Base-by-base conservation (phyloP, 2,113 vertebrate species). In the Siniperca chuatsi region DNA sequence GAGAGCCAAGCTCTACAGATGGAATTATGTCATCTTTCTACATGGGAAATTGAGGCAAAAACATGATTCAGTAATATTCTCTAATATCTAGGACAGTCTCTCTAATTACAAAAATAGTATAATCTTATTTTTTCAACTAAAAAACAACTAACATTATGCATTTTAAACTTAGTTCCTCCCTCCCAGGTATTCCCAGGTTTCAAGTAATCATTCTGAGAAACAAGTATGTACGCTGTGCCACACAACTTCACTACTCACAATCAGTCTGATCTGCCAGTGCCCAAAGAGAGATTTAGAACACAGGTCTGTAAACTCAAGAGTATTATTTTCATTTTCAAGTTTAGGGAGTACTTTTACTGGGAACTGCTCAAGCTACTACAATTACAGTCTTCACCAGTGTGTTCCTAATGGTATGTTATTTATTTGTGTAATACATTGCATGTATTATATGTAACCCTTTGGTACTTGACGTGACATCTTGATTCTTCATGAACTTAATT, bases 1-100 rank as follows among this genome's bases (percentile, higher is more conserved):
- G 72, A 72, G 79, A 83, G 90, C 89, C 86, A 92, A 76, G 55
- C 78, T 72, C 58, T 57, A 21, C 87, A 85, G 86, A 92, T 89
- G 86, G 90, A 89, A 76, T 67, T 61, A 60, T 82, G 58, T 90
- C 89, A 72, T 78, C 54, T 82, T 72, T 78, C 35, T 58, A 54
- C 70, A 68, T 37, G 35, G 52, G 10, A 44, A 15, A 52, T 4
- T 66, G 6, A 64, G 60, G 57, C 67, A 77, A 35, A 35, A 58
- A 76, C 52, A 54, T 42, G 61, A 79, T 58, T 42, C 64, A 78
- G 68, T 61, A 37, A 46, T 29, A 25, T 16, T 62, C 25, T 54
- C 11, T 7, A 61, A 29, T 54, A 23, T 16, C 13, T 23, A 20
- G 3, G 6, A 54, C 23, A 75, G 25, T 25, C 16, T 25, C 10